phyloP scores from a whole-genome alignment of 1,140 invertebrate genomes.

The Holcopasites calliopsidis region DNA sequence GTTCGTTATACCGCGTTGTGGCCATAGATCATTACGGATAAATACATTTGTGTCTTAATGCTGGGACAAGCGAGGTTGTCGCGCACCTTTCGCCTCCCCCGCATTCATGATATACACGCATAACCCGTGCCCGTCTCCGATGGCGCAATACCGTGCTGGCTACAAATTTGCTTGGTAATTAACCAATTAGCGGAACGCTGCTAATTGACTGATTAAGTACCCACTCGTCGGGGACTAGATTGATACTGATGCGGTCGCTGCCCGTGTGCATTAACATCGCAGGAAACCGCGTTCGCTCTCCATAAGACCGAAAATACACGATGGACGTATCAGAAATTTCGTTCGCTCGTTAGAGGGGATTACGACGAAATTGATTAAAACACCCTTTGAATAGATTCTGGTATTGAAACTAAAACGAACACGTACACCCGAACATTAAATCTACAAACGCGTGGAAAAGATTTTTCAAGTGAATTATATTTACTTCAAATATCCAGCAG shows the following conservation, averaged over 20 bases:
- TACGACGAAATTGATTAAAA: no score
- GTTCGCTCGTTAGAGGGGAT: no score
- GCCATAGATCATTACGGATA: slow-evolving; percentile 29
- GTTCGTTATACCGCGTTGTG: slow-evolving; percentile 29
- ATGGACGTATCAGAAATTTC: not conserved
- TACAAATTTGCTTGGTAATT: slow-evolving; percentile 69
- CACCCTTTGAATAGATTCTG: no score
- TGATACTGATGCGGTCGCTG: slow-evolving; percentile 62
- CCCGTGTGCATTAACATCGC: slow-evolving; percentile 52
- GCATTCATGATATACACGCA: slow-evolving; percentile 25
- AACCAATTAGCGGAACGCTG: slow-evolving; percentile 66
- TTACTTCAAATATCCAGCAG: slow-evolving; percentile 7
- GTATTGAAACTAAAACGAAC: no score
- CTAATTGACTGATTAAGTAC: slow-evolving; percentile 73
- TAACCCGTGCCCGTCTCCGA: slow-evolving; percentile 17
- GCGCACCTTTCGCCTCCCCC: slow-evolving; percentile 31
- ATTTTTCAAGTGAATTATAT: no score
- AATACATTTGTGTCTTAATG: slow-evolving; percentile 45
- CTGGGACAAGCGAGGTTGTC: slow-evolving; percentile 9
- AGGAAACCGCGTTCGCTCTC: slow-evolving; percentile 22
- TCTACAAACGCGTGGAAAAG: no score
- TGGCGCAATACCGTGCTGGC: slow-evolving; percentile 22
- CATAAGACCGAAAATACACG: slow-evolving; percentile 15
- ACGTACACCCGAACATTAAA: no score
- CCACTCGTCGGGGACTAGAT: slow-evolving; percentile 66